phyloP scores from a whole-genome alignment of 1,140 invertebrate genomes.

The Steinernema khuongi region DNA sequence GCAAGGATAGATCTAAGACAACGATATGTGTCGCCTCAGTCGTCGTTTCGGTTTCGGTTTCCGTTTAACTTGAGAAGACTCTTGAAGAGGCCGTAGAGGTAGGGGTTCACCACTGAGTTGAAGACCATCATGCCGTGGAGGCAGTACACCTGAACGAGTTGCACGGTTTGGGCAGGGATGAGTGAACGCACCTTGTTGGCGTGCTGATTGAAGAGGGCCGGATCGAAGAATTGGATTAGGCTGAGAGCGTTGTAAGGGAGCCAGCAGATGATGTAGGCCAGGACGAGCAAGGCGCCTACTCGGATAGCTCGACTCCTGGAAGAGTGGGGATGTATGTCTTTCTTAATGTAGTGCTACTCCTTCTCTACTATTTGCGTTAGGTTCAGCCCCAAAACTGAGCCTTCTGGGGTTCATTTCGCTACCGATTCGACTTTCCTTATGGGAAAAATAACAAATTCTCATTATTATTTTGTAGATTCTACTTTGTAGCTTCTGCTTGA shows the following conservation, averaged over 20 bases:
- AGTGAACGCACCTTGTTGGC: constrained; percentile 44
- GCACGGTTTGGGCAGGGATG: background rate
- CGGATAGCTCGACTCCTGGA: constrained; percentile 52
- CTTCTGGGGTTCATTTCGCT: too few relatives aligned
- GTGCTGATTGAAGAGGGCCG: constrained; percentile 50
- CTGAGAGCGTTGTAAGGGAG: constrained; percentile 52
- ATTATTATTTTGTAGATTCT: too few relatives aligned
- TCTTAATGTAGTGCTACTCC: constrained; percentile 27
- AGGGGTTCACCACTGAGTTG: constrained; percentile 57
- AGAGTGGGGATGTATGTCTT: constrained; percentile 20
- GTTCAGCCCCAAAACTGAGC: too few relatives aligned
- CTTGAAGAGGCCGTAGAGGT: constrained; percentile 52
- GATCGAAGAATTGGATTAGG: constrained; percentile 54
- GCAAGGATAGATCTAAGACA: too few relatives aligned
- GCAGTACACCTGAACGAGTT: constrained; percentile 43
- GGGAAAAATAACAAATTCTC: too few relatives aligned
- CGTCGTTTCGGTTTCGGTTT: constrained; percentile 1
- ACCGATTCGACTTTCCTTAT: too few relatives aligned
- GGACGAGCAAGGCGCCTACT: constrained; percentile 52
- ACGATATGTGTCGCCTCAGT: too few relatives aligned
- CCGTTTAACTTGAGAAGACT: background rate
- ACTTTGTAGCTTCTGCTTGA: too few relatives aligned
- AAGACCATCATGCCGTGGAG: constrained; percentile 56
- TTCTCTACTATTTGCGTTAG: too few relatives aligned
- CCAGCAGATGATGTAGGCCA: constrained; percentile 57